Evolutionary conservation across 2,888 invertebrate genomes (phyloP).

Genomic region (Idaea dimidiata): DNA sequence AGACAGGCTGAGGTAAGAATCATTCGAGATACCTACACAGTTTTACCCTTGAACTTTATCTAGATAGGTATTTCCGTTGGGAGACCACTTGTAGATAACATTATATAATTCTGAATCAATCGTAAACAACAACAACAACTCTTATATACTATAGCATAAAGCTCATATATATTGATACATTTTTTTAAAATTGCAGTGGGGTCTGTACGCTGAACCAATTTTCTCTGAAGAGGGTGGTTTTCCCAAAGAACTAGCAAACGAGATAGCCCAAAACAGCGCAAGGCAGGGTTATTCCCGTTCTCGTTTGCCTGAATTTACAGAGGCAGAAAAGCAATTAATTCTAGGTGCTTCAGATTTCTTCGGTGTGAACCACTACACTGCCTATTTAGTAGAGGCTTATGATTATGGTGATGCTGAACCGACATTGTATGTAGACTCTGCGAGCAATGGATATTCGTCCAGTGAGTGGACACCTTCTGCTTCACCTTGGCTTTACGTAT

Average conservation of each 20-base stretch:
- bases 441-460: constrained; percentile 29
- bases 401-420: constrained; percentile 19
- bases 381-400: constrained; percentile 42
- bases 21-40: no score
- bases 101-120: no score
- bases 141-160: no score
- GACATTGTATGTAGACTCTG: constrained; percentile 41
- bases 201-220: constrained; percentile 72
- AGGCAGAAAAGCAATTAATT: constrained; percentile 53
- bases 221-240: constrained; percentile 75
- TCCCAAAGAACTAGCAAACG: constrained; percentile 68
- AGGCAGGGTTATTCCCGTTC: constrained; percentile 63
- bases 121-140: no score
- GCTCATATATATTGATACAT: no score
- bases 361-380: constrained; percentile 85
- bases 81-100: no score
- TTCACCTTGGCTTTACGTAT: constrained; percentile 53
- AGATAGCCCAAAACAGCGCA: constrained; percentile 63
- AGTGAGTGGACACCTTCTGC: constrained; percentile 47
- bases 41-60: no score
- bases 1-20: constrained; percentile 43
- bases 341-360: constrained; percentile 60
- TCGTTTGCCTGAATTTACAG: constrained; percentile 67
- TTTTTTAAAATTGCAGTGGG: constrained; percentile 46
- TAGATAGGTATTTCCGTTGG: no score